Percentiles rank a stretch among this genome's conserved stretches.
Conservation (phyloP, 2,797 vertebrate species). For the Poecilia wingei region DNA sequence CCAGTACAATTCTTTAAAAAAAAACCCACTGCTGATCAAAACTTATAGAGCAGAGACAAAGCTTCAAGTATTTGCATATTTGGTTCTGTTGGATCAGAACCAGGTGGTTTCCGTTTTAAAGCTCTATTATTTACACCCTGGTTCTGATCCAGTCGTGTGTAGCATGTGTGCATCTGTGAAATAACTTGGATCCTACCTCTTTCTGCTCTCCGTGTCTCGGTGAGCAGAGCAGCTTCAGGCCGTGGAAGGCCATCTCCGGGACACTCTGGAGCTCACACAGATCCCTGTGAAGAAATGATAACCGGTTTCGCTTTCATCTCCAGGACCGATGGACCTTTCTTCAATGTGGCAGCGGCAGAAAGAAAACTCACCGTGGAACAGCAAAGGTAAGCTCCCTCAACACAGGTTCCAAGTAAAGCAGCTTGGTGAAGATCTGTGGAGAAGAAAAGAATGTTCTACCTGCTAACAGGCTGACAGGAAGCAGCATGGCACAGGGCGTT, state of each 20-base stretch:
- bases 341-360: neutral
- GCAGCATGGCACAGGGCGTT: accelerated
- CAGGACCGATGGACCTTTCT: neutral
- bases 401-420: slow-evolving; percentile 88
- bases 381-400: slow-evolving; percentile 71
- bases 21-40: neutral
- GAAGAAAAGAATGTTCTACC: slow-evolving; percentile 15
- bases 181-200: slow-evolving; percentile 76
- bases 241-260: slow-evolving; percentile 88
- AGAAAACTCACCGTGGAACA: slow-evolving; percentile 78
- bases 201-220: slow-evolving; percentile 84
- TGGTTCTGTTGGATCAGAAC: neutral
- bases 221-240: slow-evolving; percentile 86
- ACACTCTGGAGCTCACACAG: slow-evolving; percentile 77
- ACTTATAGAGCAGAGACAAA: neutral
- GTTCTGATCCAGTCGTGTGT: neutral
- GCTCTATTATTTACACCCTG: neutral
- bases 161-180: neutral
- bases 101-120: neutral
- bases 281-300: slow-evolving; percentile 68
- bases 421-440: slow-evolving; percentile 85
- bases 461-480: neutral
- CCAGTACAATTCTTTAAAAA: neutral
- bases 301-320: neutral
- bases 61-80: neutral